These are phyloP conservation scores for Dromiciops gliroides DNA, from an alignment of 2,113 vertebrate species.

Conservation along the genomic window DNA sequence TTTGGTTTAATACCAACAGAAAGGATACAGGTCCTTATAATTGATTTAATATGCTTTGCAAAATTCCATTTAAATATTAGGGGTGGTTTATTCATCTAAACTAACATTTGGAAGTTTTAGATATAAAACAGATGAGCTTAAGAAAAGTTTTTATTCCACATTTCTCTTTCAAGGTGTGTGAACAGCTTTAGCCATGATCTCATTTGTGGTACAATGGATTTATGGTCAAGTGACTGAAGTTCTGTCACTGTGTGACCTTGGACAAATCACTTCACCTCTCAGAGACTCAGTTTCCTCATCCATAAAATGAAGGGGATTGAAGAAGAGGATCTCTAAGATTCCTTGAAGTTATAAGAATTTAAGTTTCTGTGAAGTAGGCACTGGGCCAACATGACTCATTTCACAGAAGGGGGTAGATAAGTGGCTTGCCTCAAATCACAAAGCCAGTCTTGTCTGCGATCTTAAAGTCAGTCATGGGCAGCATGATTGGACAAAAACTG, in stretches of 20 bases:
- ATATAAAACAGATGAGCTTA: slow-evolving; percentile 45
- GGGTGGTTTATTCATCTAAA: neutral
- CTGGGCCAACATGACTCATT: slow-evolving; percentile 33
- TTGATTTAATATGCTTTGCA: slow-evolving; percentile 56
- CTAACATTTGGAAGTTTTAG: neutral
- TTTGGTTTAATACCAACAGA: neutral
- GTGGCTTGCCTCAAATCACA: slow-evolving; percentile 22
- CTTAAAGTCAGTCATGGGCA: neutral
- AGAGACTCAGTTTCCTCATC: neutral
- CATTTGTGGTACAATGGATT: neutral
- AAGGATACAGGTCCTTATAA: neutral
- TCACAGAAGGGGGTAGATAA: slow-evolving; percentile 29
- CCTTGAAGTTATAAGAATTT: neutral
- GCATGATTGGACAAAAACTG: neutral
- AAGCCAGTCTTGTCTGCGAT: slow-evolving; percentile 2
- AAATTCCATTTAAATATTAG: slow-evolving; percentile 50
- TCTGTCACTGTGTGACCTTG: neutral
- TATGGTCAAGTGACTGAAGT: neutral
- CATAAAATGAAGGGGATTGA: neutral
- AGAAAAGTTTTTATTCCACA: slow-evolving; percentile 38
- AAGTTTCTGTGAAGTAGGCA: slow-evolving; percentile 19
- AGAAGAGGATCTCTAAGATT: neutral
- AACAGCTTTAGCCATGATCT: slow-evolving; percentile 14
- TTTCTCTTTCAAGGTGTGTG: slow-evolving; percentile 36
- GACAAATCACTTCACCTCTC: neutral